A percentile compares a stretch with the other conserved stretches of the same genome.
These are phyloP conservation scores for Rhyacophila brunnea DNA, from an alignment of 1,140 invertebrate genomes.

Conservation along the genomic window DNA sequence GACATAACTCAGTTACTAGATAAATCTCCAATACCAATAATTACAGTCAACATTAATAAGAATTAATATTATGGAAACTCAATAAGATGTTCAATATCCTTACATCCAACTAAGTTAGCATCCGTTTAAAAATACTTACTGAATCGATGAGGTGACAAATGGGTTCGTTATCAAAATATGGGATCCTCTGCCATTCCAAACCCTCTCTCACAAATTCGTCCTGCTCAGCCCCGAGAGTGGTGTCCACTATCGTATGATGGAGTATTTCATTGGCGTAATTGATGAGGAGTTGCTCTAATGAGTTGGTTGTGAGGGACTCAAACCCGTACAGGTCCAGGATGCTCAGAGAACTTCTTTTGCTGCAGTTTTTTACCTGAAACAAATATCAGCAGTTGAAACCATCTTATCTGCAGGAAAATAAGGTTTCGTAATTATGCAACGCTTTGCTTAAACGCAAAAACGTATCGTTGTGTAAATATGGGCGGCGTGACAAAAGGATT, in stretches of 20 bases:
- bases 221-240: slow-evolving; percentile 76
- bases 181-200: slow-evolving; percentile 66
- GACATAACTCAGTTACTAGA: no score
- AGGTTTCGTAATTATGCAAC: no score
- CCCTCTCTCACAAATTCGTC: slow-evolving; percentile 81
- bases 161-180: slow-evolving; percentile 67
- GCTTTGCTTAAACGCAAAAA: background rate
- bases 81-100: no score
- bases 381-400: background rate
- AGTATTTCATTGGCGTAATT: slow-evolving; percentile 92
- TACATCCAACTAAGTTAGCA: no score
- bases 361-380: slow-evolving; percentile 49
- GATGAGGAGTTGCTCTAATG: slow-evolving; percentile 80
- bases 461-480: no score
- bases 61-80: no score
- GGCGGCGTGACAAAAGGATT: no score
- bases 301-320: slow-evolving; percentile 74
- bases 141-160: slow-evolving; percentile 41
- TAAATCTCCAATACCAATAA: no score
- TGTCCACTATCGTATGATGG: slow-evolving; percentile 70
- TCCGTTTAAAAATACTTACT: slow-evolving; percentile 11
- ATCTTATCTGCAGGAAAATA: background rate
- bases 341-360: slow-evolving; percentile 62
- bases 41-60: no score
- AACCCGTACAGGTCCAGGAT: slow-evolving; percentile 88